Conservation (phyloP, 2,888 invertebrate species). For the Himalopsyche anomala region DNA sequence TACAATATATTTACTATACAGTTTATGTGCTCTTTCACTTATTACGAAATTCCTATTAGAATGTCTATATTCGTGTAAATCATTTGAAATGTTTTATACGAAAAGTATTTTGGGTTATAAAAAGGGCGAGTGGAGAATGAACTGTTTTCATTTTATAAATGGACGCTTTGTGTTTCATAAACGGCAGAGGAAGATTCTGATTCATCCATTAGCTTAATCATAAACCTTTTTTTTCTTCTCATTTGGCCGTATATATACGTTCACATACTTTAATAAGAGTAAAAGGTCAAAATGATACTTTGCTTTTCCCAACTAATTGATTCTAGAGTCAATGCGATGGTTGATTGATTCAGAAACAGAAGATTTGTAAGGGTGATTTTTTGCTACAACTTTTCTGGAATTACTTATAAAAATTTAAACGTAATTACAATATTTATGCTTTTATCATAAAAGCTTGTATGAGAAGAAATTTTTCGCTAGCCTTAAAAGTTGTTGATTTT, state of each 20-base stretch:
- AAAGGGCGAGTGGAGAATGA: conserved; percentile 39
- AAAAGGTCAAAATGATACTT: conserved; percentile 36
- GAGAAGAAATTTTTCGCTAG: too few species aligned
- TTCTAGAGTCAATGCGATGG: background rate
- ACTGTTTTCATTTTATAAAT: conserved; percentile 64
- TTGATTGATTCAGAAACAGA: conserved; percentile 24
- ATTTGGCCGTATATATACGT: conserved; percentile 7
- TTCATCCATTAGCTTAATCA: conserved; percentile 65
- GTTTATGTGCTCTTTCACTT: background rate
- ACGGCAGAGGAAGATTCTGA: conserved; percentile 52
- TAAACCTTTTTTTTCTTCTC: conserved; percentile 57
- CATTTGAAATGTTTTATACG: conserved; percentile 35
- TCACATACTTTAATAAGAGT: conserved; percentile 16
- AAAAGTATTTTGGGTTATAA: conserved; percentile 34
- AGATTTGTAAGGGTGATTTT: background rate
- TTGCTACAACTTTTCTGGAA: background rate
- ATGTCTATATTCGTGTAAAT: conserved; percentile 11
- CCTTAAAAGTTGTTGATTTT: too few species aligned
- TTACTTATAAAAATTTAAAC: too few species aligned
- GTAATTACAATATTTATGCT: too few species aligned
- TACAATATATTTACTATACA: background rate
- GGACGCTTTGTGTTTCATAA: conserved; percentile 60
- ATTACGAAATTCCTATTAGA: conserved; percentile 3
- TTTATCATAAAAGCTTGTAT: too few species aligned
- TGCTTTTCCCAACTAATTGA: conserved; percentile 26